These are phyloP conservation scores for Chloebia gouldiae DNA, from an alignment of 2,113 vertebrate species.

Conservation along the genomic window DNA sequence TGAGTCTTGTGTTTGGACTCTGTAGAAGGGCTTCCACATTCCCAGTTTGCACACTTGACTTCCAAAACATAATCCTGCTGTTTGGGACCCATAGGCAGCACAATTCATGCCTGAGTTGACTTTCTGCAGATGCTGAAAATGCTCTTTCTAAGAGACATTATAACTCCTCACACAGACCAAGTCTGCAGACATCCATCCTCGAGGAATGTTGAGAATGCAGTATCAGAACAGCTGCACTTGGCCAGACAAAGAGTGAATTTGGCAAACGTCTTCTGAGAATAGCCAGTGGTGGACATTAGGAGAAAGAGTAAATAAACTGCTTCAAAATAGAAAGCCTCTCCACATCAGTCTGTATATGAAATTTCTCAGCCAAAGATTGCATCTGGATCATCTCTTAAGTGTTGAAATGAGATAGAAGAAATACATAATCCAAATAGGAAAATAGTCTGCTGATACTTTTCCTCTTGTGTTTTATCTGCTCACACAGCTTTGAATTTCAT, in stretches of 20 bases:
- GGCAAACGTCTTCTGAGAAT: not conserved
- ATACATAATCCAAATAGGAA: not conserved
- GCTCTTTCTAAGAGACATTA: not conserved
- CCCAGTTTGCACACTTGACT: not conserved
- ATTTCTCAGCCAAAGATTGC: not conserved
- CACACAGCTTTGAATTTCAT: not conserved
- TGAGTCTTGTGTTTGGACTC: not conserved
- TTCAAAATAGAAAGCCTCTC: not conserved
- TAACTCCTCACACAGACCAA: not conserved
- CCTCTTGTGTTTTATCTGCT: not conserved
- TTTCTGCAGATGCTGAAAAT: not conserved
- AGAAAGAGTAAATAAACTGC: not conserved
- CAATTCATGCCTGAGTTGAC: not conserved
- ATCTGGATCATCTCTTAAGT: not conserved
- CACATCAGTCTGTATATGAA: not conserved
- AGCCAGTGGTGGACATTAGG: not conserved
- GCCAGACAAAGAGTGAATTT: not conserved
- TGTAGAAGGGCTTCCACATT: not conserved
- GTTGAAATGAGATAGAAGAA: not conserved
- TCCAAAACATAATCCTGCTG: not conserved
- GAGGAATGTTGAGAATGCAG: not conserved
- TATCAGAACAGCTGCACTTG: not conserved
- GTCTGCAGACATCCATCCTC: not conserved
- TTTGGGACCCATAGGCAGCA: not conserved
- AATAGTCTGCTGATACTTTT: not conserved